These are phyloP conservation scores for Valencia hispanica DNA, from an alignment of 2,797 vertebrate genomes.

Conservation along the genomic window DNA sequence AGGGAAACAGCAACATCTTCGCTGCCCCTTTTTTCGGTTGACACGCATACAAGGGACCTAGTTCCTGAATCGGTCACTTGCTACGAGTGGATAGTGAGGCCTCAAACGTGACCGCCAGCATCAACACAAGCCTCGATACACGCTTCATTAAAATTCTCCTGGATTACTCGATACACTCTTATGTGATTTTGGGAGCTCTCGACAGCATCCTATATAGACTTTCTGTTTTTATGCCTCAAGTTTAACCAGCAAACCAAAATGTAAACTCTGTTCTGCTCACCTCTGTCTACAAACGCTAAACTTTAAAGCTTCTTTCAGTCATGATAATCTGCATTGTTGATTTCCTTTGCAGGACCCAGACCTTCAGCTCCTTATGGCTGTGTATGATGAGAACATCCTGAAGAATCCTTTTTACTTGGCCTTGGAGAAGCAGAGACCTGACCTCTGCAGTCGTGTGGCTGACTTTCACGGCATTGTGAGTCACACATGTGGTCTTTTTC, in stretches of 20 bases:
- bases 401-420: conserved; percentile 96
- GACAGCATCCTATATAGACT: background rate
- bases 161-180: no score
- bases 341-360: conserved; percentile 58
- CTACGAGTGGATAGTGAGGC: no score
- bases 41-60: no score
- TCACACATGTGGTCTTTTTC: conserved; percentile 18
- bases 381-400: conserved; percentile 97
- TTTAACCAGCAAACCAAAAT: background rate
- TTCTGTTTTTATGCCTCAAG: background rate
- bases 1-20: no score
- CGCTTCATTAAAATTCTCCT: no score
- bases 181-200: background rate
- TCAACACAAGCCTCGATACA: no score
- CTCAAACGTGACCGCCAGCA: no score
- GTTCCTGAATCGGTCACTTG: no score
- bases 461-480: conserved; percentile 92
- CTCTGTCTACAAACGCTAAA: background rate
- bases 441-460: conserved; percentile 89
- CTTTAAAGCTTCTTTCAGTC: background rate
- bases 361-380: conserved; percentile 90
- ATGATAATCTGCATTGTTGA: background rate
- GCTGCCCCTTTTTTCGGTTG: no score
- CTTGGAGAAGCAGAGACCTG: conserved; percentile 89
- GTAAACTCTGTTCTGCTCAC: background rate